Percentiles rank a stretch among this genome's conserved stretches.
These are phyloP conservation scores for Calidris pygmaea DNA, from an alignment of 2,113 vertebrate genomes.

Conservation along the genomic window DNA sequence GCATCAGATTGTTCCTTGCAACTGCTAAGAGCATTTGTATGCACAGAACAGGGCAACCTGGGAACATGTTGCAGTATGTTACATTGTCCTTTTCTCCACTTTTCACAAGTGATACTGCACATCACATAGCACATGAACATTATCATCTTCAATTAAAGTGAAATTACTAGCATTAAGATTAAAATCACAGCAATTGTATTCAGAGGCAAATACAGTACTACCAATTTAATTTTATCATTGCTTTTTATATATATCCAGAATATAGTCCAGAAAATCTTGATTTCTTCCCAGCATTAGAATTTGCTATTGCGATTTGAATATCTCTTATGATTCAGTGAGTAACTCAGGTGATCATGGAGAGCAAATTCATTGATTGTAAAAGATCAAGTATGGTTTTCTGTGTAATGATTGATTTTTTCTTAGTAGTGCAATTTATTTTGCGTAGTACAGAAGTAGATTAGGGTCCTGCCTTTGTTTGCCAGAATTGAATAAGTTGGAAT, in stretches of 20 bases:
- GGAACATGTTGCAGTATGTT: neutral
- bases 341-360: neutral
- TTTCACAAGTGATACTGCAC: neutral
- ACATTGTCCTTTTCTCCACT: neutral
- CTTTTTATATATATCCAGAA: neutral
- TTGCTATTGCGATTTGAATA: neutral
- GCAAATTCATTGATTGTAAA: neutral
- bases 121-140: neutral
- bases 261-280: neutral
- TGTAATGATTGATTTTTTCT: neutral
- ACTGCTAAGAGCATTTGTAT: neutral
- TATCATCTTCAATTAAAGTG: rapidly evolving
- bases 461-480: neutral
- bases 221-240: neutral
- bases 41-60: neutral
- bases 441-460: neutral
- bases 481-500: neutral
- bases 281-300: neutral
- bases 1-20: neutral
- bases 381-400: neutral
- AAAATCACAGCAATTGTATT: neutral
- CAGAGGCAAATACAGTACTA: neutral
- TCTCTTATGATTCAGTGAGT: neutral
- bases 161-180: neutral
- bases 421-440: neutral